Base-by-base conservation (phyloP, 2,113 vertebrate species). In the Eolophus roseicapilla region DNA sequence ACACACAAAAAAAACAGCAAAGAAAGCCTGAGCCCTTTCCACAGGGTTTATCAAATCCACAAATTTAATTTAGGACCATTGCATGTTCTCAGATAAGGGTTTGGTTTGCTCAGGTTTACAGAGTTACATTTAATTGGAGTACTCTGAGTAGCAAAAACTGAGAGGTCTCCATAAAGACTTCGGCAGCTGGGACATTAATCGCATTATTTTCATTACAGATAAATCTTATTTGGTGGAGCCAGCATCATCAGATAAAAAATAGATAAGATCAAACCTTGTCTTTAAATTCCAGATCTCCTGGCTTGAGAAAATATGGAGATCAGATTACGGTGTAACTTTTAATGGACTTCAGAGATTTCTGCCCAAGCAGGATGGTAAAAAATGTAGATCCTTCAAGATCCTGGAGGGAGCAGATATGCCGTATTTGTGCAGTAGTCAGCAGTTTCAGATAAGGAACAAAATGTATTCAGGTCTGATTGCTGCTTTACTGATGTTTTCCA, bases 211-310 rank as follows among this genome's bases (percentile, higher is more conserved):
- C 95, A 96, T 97, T 97, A 90, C 95, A 97, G 97, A 97, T 97
- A 97, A 98, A 98, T 97, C 95, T 96, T 97, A 95, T 96, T 92
- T 97, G 97, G 95, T 83, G 98, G 98, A 98, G 97, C 97, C 97
- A 92, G 95, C 94, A 97, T 97, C 94, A 97, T 98, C 97, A 96
- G 98, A 98, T 98, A 97, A 98, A 90, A 95, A 97, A 86, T 50
- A 96, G 98, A 98, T 98, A 98, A 98, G 97, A 98, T 98, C 98
- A 98, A 97, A 98, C 97, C 97, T 97, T 92, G 96, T 93, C 97
- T 98, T 98, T 98, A 92, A 64, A 96, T 80, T 90, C 98, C 98
- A 98, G 98, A 97, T 94, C 85, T 81, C 94, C 95, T 81, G 93
- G 53, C 76, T 90, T 77, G 82, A 41, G 83, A 96, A 92, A 96